phyloP scores from a whole-genome alignment of 2,797 vertebrate genomes.

The Pseudochirops corinnae region DNA sequence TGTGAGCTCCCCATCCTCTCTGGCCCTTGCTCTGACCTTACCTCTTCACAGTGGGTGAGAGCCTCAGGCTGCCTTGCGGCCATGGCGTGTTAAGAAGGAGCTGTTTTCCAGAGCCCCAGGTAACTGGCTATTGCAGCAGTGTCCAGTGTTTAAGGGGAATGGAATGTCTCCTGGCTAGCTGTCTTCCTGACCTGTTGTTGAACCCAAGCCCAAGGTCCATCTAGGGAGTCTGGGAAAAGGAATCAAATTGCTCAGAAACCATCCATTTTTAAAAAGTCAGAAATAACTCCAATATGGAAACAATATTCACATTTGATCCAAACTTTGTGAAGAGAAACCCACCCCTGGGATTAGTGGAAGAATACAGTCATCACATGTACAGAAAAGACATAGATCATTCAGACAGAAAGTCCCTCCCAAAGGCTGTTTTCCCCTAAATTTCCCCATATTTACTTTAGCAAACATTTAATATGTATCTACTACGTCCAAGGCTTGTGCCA shows the following conservation, averaged over 20 bases:
- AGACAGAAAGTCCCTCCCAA: not conserved
- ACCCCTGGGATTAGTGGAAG: not conserved
- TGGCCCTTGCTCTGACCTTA: not conserved
- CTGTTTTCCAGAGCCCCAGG: not conserved
- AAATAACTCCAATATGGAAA: not conserved
- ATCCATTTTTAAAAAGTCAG: not conserved
- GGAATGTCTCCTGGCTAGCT: not conserved
- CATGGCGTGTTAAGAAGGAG: not conserved
- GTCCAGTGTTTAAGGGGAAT: not conserved
- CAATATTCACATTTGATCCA: not conserved
- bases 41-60: not conserved
- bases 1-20: not conserved
- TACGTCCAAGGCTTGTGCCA: not conserved
- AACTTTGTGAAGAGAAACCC: not conserved
- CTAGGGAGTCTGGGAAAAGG: not conserved
- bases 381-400: not conserved
- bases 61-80: not conserved
- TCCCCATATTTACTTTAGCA: not conserved
- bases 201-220: not conserved
- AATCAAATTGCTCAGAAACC: not conserved
- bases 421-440: not conserved
- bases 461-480: not conserved
- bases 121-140: not conserved
- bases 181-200: not conserved
- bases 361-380: not conserved